Conservation (phyloP, 2,113 vertebrate genomes). For the Amphilophus citrinellus region DNA sequence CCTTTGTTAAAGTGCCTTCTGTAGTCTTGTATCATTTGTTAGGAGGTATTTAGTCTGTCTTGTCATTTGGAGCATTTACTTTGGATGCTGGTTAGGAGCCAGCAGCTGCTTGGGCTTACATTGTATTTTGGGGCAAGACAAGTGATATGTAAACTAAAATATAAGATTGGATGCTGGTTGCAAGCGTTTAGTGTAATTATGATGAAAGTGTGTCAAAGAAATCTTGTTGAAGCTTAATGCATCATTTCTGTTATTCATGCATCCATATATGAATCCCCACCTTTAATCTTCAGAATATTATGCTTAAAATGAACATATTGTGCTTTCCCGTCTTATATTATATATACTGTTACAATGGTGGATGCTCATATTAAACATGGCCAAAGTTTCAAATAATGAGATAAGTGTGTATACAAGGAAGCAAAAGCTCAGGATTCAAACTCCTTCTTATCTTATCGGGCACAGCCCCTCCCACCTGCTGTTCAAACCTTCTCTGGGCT, state of each 20-base stretch:
- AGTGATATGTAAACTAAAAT: neutral
- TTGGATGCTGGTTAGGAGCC: conserved; percentile 42
- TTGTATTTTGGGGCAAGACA: conserved; percentile 10
- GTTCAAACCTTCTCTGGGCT: neutral
- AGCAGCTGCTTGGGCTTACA: conserved; percentile 19
- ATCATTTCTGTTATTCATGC: neutral
- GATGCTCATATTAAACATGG: neutral
- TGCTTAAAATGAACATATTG: neutral
- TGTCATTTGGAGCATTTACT: conserved; percentile 63
- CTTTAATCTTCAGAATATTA: neutral
- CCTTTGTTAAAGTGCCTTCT: conserved; percentile 68
- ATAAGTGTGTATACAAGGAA: neutral
- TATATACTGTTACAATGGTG: neutral
- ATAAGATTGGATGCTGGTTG: neutral
- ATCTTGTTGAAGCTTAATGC: neutral
- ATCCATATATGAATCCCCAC: neutral
- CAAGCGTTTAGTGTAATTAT: neutral
- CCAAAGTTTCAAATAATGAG: neutral
- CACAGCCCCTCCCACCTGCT: neutral
- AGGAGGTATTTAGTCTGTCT: conserved; percentile 68
- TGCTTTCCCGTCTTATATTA: neutral
- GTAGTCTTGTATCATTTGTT: conserved; percentile 60
- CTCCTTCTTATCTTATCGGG: neutral
- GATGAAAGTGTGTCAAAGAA: neutral
- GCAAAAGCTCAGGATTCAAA: neutral